Evolutionary conservation across 2,113 vertebrate species (phyloP).

Genomic region (Nycticryphes semicollaris): DNA sequence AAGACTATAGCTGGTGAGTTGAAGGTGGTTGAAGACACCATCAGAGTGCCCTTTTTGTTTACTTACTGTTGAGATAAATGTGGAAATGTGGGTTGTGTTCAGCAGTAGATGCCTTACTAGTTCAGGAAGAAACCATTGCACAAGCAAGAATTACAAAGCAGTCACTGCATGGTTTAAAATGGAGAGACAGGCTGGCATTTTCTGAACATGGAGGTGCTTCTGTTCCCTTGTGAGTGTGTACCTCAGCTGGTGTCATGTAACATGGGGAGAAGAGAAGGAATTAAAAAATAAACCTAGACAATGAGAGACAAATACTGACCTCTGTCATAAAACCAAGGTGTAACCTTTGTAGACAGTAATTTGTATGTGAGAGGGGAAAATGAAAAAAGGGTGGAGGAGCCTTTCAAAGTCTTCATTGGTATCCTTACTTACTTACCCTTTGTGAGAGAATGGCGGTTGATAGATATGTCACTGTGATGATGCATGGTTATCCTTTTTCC

Average conservation of each 20-base stretch:
- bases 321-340: not conserved
- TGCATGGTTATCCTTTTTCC: conserved; percentile 29
- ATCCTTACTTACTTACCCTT: conserved; percentile 31
- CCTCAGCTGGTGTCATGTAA: not conserved
- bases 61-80: not conserved
- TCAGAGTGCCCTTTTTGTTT: not conserved
- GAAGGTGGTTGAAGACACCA: not conserved
- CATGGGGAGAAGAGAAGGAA: not conserved
- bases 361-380: not conserved
- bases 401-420: conserved; percentile 2
- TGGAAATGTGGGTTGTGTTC: not conserved
- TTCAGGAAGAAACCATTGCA: not conserved
- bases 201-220: not conserved
- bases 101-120: not conserved
- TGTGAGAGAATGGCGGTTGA: conserved; percentile 26
- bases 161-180: not conserved
- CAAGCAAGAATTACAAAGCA: not conserved
- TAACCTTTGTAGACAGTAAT: not conserved
- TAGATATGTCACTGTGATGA: conserved; percentile 48
- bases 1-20: not conserved
- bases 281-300: not conserved
- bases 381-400: not conserved
- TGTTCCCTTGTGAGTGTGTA: not conserved
- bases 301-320: not conserved
- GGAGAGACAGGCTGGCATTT: not conserved